A percentile compares a stretch with the other conserved stretches of the same genome.
Conservation (phyloP, 2,888 invertebrate genomes). For the Heliconius sara region DNA sequence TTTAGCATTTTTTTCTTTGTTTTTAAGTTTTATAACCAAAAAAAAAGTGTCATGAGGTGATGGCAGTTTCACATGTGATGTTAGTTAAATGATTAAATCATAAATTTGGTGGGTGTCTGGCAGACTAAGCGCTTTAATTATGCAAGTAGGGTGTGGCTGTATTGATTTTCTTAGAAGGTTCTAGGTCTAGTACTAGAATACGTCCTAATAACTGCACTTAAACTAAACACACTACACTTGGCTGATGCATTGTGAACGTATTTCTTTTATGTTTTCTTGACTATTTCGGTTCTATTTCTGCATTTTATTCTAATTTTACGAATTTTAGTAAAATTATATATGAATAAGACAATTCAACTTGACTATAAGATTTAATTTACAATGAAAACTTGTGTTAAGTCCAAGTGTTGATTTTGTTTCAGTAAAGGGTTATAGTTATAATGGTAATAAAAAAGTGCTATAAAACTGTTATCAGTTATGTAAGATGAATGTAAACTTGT, state of each 20-base stretch:
- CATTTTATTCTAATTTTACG: not conserved
- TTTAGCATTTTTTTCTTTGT: conserved; percentile 77
- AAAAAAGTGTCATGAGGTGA: conserved; percentile 75
- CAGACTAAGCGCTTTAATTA: conserved; percentile 68
- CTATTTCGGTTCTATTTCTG: not conserved
- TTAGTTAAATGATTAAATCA: conserved; percentile 65
- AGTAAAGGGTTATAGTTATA: conserved; percentile 13
- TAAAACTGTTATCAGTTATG: conserved; percentile 77
- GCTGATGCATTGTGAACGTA: conserved; percentile 65
- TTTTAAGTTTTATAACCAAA: conserved; percentile 82
- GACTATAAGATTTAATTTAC: not conserved
- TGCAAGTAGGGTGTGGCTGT: conserved; percentile 84
- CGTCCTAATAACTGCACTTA: conserved; percentile 76
- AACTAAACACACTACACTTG: conserved; percentile 62
- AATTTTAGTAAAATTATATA: not conserved
- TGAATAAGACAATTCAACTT: not conserved
- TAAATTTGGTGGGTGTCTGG: conserved; percentile 53
- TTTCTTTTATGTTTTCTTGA: conserved; percentile 53
- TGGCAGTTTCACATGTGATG: conserved; percentile 77
- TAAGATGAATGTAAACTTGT: conserved; percentile 66
- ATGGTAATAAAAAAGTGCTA: conserved; percentile 63
- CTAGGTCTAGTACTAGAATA: conserved; percentile 79
- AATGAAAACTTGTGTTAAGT: conserved; percentile 10
- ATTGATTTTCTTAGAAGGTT: conserved; percentile 84
- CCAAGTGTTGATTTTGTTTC: not conserved